Percentiles rank a stretch among this genome's conserved stretches.
Evolutionary conservation across 2,113 vertebrate genomes (phyloP).

Genomic region (Opisthocomus hoazin): DNA sequence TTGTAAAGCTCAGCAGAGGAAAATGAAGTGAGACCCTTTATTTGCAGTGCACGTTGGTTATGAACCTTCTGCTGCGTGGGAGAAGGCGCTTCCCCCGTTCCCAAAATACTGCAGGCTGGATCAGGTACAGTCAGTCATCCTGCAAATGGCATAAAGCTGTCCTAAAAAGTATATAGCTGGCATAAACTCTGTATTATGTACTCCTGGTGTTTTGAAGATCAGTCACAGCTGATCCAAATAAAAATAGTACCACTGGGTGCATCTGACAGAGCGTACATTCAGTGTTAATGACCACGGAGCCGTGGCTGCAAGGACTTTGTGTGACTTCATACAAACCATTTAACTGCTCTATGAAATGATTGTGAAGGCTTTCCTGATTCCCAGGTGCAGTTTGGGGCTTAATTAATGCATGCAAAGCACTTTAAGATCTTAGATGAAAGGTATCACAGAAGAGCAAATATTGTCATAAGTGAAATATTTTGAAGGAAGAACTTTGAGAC

Average conservation of each 20-base stretch:
- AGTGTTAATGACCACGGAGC: background rate
- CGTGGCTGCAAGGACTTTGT: rapidly evolving
- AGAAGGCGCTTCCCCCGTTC: background rate
- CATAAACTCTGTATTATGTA: background rate
- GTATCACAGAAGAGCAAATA: background rate
- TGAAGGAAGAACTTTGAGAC: background rate
- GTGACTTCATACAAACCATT: background rate
- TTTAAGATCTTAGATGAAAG: background rate
- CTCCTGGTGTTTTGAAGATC: background rate
- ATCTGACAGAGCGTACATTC: too few species aligned
- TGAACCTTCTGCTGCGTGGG: background rate
- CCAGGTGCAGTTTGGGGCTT: background rate
- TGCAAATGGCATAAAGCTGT: background rate
- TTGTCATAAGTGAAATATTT: background rate
- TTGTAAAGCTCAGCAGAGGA: background rate
- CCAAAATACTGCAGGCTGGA: background rate
- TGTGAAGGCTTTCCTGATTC: background rate
- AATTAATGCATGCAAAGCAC: background rate
- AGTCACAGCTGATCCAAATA: background rate
- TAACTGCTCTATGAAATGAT: background rate
- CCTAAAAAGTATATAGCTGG: background rate
- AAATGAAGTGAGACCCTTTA: background rate
- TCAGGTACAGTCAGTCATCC: background rate
- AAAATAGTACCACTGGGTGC: background rate
- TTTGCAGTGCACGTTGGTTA: background rate